Base-by-base conservation (phyloP, 2,113 vertebrate species). In the Phyllopteryx taeniolatus region DNA sequence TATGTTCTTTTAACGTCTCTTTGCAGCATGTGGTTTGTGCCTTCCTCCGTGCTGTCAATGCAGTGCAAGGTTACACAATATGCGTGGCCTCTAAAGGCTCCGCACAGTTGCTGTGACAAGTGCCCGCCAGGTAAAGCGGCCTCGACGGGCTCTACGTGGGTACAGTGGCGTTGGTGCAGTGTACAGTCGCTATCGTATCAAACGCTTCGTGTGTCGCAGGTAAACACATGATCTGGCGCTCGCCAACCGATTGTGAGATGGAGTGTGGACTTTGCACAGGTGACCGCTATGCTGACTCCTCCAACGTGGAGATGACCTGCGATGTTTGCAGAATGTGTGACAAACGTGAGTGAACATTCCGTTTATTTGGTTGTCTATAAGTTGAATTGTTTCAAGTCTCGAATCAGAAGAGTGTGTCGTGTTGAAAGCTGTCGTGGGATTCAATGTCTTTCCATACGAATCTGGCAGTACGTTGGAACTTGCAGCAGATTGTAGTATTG, bases 201-300 rank as follows among this genome's bases (percentile, higher is more conserved):
- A 42, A n/a, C 8, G 0, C 19, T 56, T 4, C 74, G 20, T 80
- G 13, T 60, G 5, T 77, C 75, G 1, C 68, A 92, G 90, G 91
- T 44, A 0, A 76, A 2, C 1, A 1, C 47, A 19, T 88, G 81
- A 0, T 0, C 0, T 0, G 0, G 0, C 79, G 79, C 17, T 2
- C 31, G 1, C 0, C 0, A 0, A 0, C 0, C 0, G 1, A 0
- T 0, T 86, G 74, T 61, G 0, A 0, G 0, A 78, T 4, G 0
- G 0, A 2, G 0, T 92, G 91, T 64, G 0, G 0, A 0, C 0
- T 2, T 3, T 91, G 91, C 17, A 0, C 0, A 0, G 0, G 0
- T 0, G 0, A 13, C 0, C 42, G 7, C 8, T 92, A 71, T 65
- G 47, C 0, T 0, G 39, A 83, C 0, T 51, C 2, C 6, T 63